Base-by-base conservation (phyloP, 2,113 vertebrate species). In the Atrichornis clamosus region DNA sequence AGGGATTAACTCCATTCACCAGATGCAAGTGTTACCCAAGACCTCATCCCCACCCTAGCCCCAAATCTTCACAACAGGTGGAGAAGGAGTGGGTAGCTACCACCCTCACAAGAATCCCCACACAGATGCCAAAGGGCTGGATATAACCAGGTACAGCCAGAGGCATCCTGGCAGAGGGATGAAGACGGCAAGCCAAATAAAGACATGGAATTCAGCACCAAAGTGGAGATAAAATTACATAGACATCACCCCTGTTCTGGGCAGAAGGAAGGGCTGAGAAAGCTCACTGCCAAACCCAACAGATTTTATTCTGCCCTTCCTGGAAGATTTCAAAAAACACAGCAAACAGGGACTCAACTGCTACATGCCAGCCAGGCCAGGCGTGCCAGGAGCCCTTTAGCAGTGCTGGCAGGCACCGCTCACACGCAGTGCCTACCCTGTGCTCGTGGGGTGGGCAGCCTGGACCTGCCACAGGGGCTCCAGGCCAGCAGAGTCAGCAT, bases 151-250 rank as follows among this genome's bases (percentile, higher is more conserved):
- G 96, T 97, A 97, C 15, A 0, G 44, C 44, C 35, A n/a, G 68
- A 93, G 82, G 84, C 82, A 53, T 67, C 76, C 76, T 72, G 37
- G 28, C 60, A 78, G 44, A 74, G 15, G 26, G 18, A 67, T 0
- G 10, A 90, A 93, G 85, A 87, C 0, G 0, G 32, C 0, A 0
- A 96, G 56, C 95, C 88, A 93, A 96, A 96, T 89, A 95, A 95
- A 94, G 96, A 64, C 83, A 89, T 17, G 76, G 52, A 94, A 97
- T 95, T 84, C 1, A 0, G 52, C 27, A 72, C 49, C 41, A 64
- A 72, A 92, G 68, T 17, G 46, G 28, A 89, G 92, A 92, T 93
- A 92, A 96, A 97, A 97, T 95, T 95, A 96, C 37, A 84, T 2
- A 3, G 47, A 72, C 37, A 67, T 84, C 77, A 42, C 28, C 52